Base-by-base conservation (phyloP, 2,888 invertebrate genomes). In the Trissolcus japonicus region DNA sequence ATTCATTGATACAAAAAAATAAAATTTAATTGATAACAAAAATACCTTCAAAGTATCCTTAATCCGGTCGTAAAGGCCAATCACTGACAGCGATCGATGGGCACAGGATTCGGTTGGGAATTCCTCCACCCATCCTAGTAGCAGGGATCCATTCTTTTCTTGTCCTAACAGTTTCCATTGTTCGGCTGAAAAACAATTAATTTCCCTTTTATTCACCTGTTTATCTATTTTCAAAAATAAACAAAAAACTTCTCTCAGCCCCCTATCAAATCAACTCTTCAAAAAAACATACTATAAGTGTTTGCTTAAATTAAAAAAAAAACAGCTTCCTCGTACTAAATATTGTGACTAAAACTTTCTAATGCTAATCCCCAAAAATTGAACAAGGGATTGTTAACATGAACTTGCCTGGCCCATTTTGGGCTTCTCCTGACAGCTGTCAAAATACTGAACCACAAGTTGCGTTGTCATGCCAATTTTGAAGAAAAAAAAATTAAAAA, bases 161-260 rank as follows among this genome's bases (percentile, higher is more conserved):
- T 95, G 95, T 0, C 95, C 95, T 79, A 96, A 89, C 66, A 95
- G 90, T 71, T 95, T 93, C 95, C 95, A 95, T 90, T 95, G 94
- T 80, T 93, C 92, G 0, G 94, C 93, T 85, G 14, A 46, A 46
- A 35, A 9, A 16, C 46, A 16, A 9, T 16, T 46, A 2, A 46
- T 4, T n/a, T n/a, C 13, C n/a, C 43, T 43, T 43, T 14, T 7
- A 16, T 46, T 14, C 16, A 35, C 35, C 46, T 14, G n/a, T 16
- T 46, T 46, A 16, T 46, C 46, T 46, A 1, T 11, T 46, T 14
- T 46, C 16, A 16, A 7, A 35, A 6, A 9, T 46, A 16, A 46
- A 46, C 14, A 46, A 46, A 16, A 13, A 16, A 9, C 11, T 46
- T 1, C n/a, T 9, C 4, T 13, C 43, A 50, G n/a, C 19, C n/a